Percentiles rank a stretch among this genome's conserved stretches.
Evolutionary conservation across 2,113 vertebrate species (phyloP).

Genomic region (Steatornis caripensis): DNA sequence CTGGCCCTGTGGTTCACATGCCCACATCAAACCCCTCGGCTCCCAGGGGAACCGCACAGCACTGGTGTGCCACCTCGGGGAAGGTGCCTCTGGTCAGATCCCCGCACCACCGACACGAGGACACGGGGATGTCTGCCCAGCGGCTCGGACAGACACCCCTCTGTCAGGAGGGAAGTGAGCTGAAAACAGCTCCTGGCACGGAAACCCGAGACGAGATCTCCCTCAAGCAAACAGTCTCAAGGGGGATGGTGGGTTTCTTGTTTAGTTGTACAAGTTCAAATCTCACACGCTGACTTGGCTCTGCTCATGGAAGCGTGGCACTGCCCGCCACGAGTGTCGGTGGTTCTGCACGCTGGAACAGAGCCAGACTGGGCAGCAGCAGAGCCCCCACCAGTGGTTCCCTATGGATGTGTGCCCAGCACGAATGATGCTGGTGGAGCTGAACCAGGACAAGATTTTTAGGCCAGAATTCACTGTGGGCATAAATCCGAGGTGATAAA

Average conservation of each 20-base stretch:
- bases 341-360: accelerated
- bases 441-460: background rate
- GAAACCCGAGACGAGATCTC: background rate
- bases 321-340: accelerated
- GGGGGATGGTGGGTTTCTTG: background rate
- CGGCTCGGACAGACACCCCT: background rate
- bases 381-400: background rate
- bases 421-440: accelerated
- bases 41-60: accelerated
- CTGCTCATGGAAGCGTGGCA: accelerated
- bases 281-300: accelerated
- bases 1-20: accelerated
- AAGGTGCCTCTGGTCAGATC: background rate
- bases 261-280: background rate
- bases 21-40: background rate
- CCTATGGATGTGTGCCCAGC: accelerated
- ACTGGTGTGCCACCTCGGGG: accelerated
- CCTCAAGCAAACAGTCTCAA: background rate
- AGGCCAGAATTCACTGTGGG: background rate
- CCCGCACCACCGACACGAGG: accelerated
- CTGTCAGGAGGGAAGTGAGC: background rate
- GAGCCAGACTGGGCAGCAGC: background rate
- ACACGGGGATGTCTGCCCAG: accelerated
- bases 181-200: background rate
- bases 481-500: background rate